These are phyloP conservation scores for Triplophysa rosa DNA, from an alignment of 2,113 vertebrate genomes.

Conservation along the genomic window DNA sequence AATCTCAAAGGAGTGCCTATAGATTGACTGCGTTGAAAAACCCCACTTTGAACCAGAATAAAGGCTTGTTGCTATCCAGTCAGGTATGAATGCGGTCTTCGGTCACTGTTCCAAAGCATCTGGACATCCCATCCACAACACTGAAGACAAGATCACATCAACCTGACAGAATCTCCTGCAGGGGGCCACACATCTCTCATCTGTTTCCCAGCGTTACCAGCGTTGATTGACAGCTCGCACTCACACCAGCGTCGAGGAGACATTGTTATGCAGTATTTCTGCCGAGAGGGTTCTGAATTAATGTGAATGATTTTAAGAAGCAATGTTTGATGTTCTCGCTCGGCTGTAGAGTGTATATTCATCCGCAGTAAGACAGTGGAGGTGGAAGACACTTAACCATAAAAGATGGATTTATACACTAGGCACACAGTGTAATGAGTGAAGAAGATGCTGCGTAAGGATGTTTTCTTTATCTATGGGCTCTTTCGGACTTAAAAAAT, in stretches of 20 bases:
- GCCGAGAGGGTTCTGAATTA: slow-evolving; percentile 36
- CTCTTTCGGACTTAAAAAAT: background rate
- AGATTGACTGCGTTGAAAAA: no score
- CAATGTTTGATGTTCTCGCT: slow-evolving; percentile 11
- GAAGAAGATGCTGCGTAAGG: no score
- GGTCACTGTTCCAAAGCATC: slow-evolving; percentile 49
- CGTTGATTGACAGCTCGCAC: slow-evolving; percentile 70
- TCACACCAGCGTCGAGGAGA: slow-evolving; percentile 27
- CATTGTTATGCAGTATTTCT: slow-evolving; percentile 28
- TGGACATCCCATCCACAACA: slow-evolving; percentile 54
- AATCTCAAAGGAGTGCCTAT: no score
- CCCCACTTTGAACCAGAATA: background rate
- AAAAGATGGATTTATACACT: background rate
- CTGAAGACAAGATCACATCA: slow-evolving; percentile 69
- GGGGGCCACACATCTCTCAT: slow-evolving; percentile 68
- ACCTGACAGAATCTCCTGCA: slow-evolving; percentile 73
- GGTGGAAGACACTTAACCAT: slow-evolving; percentile 34
- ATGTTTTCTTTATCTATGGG: no score
- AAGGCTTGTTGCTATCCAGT: slow-evolving; percentile 12
- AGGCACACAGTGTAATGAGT: background rate
- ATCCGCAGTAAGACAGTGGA: slow-evolving; percentile 48
- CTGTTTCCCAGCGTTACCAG: slow-evolving; percentile 63
- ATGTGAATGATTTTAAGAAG: slow-evolving; percentile 38
- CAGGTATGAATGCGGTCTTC: slow-evolving; percentile 17
- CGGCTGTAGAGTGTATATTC: slow-evolving; percentile 17